phyloP scores from a whole-genome alignment of 2,888 invertebrate genomes.

The Hypolimnas misippus region DNA sequence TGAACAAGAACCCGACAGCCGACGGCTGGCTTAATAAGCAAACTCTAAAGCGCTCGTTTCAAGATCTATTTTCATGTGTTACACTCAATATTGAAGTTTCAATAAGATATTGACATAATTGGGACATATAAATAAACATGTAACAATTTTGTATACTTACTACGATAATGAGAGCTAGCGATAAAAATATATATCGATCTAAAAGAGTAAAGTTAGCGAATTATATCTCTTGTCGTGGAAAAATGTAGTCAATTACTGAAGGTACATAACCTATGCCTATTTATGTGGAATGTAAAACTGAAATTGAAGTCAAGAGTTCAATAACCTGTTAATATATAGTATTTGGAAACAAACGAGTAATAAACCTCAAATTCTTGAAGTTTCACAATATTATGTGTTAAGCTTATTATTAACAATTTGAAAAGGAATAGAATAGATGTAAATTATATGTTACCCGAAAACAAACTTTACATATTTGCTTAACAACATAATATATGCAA shows the following conservation, averaged over 20 bases:
- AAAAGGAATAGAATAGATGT: background rate
- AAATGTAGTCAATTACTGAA: too few species aligned
- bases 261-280: too few species aligned
- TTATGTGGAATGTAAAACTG: background rate
- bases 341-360: background rate
- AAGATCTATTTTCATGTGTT: slow-evolving; percentile 10
- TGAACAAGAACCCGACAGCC: slow-evolving; percentile 29
- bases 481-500: background rate
- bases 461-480: background rate
- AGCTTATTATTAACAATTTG: background rate
- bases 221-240: too few species aligned
- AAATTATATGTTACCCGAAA: too few species aligned
- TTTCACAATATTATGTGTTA: background rate
- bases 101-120: background rate
- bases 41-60: slow-evolving; percentile 1
- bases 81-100: background rate
- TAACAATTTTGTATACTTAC: background rate
- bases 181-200: background rate
- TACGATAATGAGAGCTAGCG: background rate
- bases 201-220: too few species aligned
- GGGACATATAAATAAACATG: background rate
- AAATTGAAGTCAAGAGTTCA: background rate
- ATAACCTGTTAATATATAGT: background rate
- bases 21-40: background rate
- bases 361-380: background rate